These are phyloP conservation scores for Scyliorhinus canicula DNA, from an alignment of 2,797 vertebrate species.

Conservation along the genomic window DNA sequence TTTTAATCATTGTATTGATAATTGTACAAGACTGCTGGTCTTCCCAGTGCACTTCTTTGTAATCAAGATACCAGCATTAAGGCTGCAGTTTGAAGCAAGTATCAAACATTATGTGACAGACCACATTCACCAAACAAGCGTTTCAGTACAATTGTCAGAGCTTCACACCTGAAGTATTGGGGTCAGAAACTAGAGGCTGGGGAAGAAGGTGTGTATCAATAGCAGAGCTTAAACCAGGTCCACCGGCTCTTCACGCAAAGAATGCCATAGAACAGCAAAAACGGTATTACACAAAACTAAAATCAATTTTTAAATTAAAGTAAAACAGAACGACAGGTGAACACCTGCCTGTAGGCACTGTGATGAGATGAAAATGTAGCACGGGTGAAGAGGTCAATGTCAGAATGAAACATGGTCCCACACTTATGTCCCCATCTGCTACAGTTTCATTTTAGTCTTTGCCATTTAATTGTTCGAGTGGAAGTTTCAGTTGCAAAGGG, in stretches of 20 bases:
- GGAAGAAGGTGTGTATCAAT: background rate
- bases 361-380: background rate
- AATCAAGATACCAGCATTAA: background rate
- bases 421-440: background rate
- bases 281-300: background rate
- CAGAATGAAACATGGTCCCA: background rate
- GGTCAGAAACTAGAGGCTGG: too few relatives aligned
- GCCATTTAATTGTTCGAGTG: constrained; percentile 63
- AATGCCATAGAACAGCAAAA: background rate
- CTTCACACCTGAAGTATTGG: background rate
- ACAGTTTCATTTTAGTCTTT: constrained; percentile 55
- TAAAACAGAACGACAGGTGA: background rate
- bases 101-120: background rate
- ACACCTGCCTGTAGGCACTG: background rate
- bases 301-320: background rate
- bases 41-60: background rate
- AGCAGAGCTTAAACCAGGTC: background rate
- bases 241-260: background rate
- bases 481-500: constrained; percentile 63
- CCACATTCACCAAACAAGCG: background rate
- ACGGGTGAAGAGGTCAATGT: background rate
- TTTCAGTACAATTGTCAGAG: background rate
- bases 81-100: background rate
- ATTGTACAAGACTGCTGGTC: background rate
- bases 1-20: background rate